Evolutionary conservation across 2,113 vertebrate species (phyloP).

Genomic region (Hippopotamus amphibius): DNA sequence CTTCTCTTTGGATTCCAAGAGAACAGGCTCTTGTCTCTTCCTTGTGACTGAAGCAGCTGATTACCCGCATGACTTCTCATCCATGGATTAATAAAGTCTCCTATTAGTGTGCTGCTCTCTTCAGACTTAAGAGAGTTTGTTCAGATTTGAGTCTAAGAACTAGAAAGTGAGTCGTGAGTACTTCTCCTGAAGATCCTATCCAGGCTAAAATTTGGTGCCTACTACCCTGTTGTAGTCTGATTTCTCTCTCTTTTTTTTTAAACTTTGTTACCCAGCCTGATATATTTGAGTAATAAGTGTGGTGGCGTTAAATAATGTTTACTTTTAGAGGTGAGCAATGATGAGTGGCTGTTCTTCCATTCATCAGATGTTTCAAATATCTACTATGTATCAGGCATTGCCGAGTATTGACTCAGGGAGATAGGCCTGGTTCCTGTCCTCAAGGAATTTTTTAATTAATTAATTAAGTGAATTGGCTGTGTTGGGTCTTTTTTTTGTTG

Average conservation of each 20-base stretch:
- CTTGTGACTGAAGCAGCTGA: constrained; percentile 89
- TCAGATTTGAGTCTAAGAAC: constrained; percentile 42
- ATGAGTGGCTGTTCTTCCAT: neutral
- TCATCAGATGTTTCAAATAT: constrained; percentile 31
- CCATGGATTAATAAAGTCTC: constrained; percentile 80
- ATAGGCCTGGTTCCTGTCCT: neutral
- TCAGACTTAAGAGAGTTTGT: constrained; percentile 30
- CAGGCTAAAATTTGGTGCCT: neutral
- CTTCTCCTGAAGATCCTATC: neutral
- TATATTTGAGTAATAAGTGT: neutral
- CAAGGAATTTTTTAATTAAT: constrained; percentile 1
- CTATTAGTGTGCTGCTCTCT: constrained; percentile 21
- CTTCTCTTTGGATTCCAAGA: constrained; percentile 75
- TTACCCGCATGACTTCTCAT: constrained; percentile 85
- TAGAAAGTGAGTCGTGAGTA: neutral
- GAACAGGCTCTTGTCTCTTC: constrained; percentile 83
- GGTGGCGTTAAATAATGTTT: neutral
- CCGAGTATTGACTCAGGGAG: constrained; percentile 39
- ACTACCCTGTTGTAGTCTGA: neutral
- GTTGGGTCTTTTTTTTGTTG: no score
- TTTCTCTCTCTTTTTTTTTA: neutral
- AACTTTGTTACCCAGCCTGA: neutral
- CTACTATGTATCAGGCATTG: neutral
- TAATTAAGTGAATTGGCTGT: no score
- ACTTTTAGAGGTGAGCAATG: neutral